Evolutionary conservation across 1,140 invertebrate genomes (phyloP).

Genomic region (Drosophila oshimai): DNA sequence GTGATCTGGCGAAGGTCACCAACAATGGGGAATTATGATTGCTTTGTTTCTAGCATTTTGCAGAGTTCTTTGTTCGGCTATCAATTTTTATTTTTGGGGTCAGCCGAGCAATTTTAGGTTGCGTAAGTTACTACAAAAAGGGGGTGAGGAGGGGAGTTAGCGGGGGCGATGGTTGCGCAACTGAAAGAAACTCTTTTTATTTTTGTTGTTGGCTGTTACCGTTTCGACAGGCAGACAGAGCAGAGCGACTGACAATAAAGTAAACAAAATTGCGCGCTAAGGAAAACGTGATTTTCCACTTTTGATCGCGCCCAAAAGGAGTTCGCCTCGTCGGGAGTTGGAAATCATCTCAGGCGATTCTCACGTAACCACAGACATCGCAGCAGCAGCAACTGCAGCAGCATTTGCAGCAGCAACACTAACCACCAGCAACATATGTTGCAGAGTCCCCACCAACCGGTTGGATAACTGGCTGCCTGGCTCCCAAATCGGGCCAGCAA

Average conservation of each 20-base stretch:
- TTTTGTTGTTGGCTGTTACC: constrained; percentile 58
- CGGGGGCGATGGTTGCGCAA: constrained; percentile 52
- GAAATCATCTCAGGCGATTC: constrained; percentile 47
- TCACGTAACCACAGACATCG: constrained; percentile 56
- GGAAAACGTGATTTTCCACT: constrained; percentile 77
- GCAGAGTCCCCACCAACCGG: constrained; percentile 55
- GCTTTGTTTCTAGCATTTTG: constrained; percentile 56
- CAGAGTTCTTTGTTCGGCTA: constrained; percentile 49
- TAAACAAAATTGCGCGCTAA: constrained; percentile 68
- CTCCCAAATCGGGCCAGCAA: constrained; percentile 17
- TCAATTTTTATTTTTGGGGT: constrained; percentile 49
- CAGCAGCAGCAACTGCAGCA: constrained; percentile 11
- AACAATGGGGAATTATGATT: constrained; percentile 52
- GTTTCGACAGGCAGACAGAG: constrained; percentile 39
- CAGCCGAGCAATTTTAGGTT: constrained; percentile 40
- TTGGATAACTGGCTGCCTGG: constrained; percentile 37
- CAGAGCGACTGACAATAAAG: constrained; percentile 44
- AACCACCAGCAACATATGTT: constrained; percentile 68
- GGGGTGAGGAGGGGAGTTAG: not conserved
- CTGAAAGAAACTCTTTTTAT: constrained; percentile 19
- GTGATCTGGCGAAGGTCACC: constrained; percentile 56
- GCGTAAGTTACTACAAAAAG: constrained; percentile 59
- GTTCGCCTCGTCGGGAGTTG: constrained; percentile 29
- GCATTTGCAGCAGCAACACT: too few relatives aligned
- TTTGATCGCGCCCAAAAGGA: constrained; percentile 71